phyloP scores from a whole-genome alignment of 1,140 invertebrate genomes.

The Venustaconcha ellipsiformis region DNA sequence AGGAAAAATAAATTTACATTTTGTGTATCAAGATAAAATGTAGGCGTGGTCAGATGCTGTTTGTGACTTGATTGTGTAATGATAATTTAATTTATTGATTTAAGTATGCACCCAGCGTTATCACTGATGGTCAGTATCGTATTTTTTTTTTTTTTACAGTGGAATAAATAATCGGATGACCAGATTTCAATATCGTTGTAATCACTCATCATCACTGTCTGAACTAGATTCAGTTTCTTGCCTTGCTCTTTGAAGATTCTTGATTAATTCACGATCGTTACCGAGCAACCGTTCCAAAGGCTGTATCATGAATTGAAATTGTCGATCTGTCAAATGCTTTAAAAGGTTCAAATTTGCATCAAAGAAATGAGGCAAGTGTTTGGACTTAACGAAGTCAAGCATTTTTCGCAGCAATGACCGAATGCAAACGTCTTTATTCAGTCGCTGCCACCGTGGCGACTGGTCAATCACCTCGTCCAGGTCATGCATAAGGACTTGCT shows the following conservation, averaged over 20 bases:
- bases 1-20: too few relatives aligned
- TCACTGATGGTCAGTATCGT: too few relatives aligned
- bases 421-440: constrained; percentile 45
- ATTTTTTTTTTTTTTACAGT: too few relatives aligned
- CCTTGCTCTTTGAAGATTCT: constrained; percentile 24
- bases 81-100: too few relatives aligned
- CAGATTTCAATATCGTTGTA: too few relatives aligned
- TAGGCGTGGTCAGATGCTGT: too few relatives aligned
- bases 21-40: too few relatives aligned
- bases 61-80: too few relatives aligned
- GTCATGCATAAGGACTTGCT: constrained; percentile 51
- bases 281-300: constrained; percentile 21
- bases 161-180: too few relatives aligned
- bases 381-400: constrained; percentile 34
- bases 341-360: constrained; percentile 44
- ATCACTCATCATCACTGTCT: constrained; percentile 32
- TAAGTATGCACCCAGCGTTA: too few relatives aligned
- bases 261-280: constrained; percentile 26
- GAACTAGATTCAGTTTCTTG: constrained; percentile 13
- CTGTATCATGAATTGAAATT: constrained; percentile 19
- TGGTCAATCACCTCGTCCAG: constrained; percentile 51
- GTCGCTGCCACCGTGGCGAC: constrained; percentile 52
- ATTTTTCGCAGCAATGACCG: constrained; percentile 42
- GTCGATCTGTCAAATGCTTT: constrained; percentile 10
- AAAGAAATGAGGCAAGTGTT: constrained; percentile 49